phyloP scores from a whole-genome alignment of 2,797 vertebrate genomes.

The Acomys russatus region DNA sequence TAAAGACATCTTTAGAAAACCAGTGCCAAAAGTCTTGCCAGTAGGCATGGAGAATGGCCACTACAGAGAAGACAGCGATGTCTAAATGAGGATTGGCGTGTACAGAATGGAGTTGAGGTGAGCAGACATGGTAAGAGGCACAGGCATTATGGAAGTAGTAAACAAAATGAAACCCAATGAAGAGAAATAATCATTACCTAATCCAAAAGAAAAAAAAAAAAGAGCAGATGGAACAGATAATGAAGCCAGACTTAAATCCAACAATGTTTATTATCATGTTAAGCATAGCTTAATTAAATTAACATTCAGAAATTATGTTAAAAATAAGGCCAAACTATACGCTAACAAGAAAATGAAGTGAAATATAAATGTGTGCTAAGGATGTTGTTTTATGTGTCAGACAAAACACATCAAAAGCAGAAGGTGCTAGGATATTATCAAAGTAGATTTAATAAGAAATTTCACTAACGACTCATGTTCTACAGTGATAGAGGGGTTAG shows the following conservation, averaged over 20 bases:
- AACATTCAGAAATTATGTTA: not conserved
- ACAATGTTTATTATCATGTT: not conserved
- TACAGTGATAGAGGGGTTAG: not conserved
- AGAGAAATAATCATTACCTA: not conserved
- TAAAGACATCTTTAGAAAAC: not conserved
- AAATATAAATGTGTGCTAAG: not conserved
- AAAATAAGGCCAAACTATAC: not conserved
- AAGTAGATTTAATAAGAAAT: not conserved
- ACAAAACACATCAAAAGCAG: not conserved
- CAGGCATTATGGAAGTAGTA: not conserved
- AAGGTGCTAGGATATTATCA: not conserved
- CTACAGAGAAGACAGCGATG: not conserved
- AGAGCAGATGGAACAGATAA: not conserved
- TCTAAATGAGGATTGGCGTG: not conserved
- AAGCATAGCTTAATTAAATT: not conserved
- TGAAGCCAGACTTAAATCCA: not conserved
- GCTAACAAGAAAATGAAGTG: not conserved
- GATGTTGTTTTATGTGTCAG: not conserved
- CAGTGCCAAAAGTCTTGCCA: not conserved
- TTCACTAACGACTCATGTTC: not conserved
- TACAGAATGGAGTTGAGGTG: not conserved
- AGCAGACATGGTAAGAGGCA: not conserved
- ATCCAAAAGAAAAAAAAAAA: not conserved
- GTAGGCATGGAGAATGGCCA: not conserved
- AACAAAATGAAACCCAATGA: not conserved